Base-by-base conservation (phyloP, 2,113 vertebrate species). In the Malurus cyaneus region DNA sequence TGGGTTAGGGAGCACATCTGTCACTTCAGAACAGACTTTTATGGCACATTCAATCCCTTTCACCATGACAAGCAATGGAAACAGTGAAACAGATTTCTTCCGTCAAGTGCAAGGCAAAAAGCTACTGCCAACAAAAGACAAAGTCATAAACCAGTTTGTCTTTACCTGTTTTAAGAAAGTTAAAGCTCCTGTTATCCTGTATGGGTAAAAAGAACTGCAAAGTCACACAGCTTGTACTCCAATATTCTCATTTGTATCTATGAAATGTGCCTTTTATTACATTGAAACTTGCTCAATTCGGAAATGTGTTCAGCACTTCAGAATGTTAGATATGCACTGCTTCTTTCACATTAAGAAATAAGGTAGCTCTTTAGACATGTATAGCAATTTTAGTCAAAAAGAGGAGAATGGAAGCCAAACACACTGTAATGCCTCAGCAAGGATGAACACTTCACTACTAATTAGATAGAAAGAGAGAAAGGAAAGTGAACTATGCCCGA, bases 201-300 rank as follows among this genome's bases (percentile, higher is more conserved):
- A 71, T 14, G 34, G 46, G n/a, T 69, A 76, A 78, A 91, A 95
- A 65, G 78, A 89, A 80, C 34, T 88, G 53, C 29, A 36, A 82
- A 84, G 39, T 16, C 59, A 76, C 69, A 50, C 44, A 77, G 24
- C 77, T 65, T 23, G 1, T 49, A 80, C 42, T 95, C 80, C 46
- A 88, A 71, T 44, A 83, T 74, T 92, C 78, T 92, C 50, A 80
- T 90, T 93, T 85, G 18, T 86, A 66, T 81, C 53, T 82, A 59
- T 14, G 28, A 91, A 90, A 82, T 80, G 12, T 12, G 89, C 52
- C 60, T 91, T 89, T 96, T 89, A 80, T 80, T 96, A 76, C 53
- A 69, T 94, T 94, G 83, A 88, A 78, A 94, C 69, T 83, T 82
- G n/a, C 44, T 84, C 70, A 69, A 80, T 84, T 92, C 80, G 80